Conservation (phyloP, 2,888 invertebrate species). For the Sialis fuliginosa region DNA sequence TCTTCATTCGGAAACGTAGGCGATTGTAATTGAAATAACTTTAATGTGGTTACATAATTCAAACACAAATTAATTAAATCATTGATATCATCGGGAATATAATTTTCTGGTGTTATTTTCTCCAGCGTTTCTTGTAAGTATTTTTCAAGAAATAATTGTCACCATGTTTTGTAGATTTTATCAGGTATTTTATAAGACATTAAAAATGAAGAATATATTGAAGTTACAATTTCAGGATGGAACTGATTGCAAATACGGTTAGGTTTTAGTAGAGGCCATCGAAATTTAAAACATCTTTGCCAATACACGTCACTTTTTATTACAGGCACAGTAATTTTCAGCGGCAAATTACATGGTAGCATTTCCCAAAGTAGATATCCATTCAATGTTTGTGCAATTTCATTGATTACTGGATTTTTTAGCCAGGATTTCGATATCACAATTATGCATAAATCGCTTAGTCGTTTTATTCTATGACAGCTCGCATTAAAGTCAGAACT, state of each 20-base stretch:
- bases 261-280: slow-evolving; percentile 17
- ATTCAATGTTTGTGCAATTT: slow-evolving; percentile 15
- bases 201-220: not conserved
- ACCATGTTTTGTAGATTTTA: slow-evolving; percentile 15
- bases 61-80: slow-evolving; percentile 17
- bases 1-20: slow-evolving; percentile 11
- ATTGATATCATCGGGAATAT: slow-evolving; percentile 20
- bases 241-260: not conserved
- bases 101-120: slow-evolving; percentile 19
- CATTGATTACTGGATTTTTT: slow-evolving; percentile 11
- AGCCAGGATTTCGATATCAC: slow-evolving; percentile 16
- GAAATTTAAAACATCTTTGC: slow-evolving; percentile 17
- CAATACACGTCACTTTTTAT: slow-evolving; percentile 20
- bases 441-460: slow-evolving; percentile 16
- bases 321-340: slow-evolving; percentile 16
- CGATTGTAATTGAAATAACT: slow-evolving; percentile 15
- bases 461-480: slow-evolving; percentile 11
- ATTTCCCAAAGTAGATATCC: slow-evolving; percentile 16
- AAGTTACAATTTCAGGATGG: not conserved
- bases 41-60: slow-evolving; percentile 13
- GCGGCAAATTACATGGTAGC: slow-evolving; percentile 17
- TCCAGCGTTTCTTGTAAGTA: slow-evolving; percentile 20
- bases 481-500: slow-evolving; percentile 15
- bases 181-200: not conserved
- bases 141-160: slow-evolving; percentile 19